phyloP scores from a whole-genome alignment of 2,888 invertebrate species.

The Choreutis nemorana region DNA sequence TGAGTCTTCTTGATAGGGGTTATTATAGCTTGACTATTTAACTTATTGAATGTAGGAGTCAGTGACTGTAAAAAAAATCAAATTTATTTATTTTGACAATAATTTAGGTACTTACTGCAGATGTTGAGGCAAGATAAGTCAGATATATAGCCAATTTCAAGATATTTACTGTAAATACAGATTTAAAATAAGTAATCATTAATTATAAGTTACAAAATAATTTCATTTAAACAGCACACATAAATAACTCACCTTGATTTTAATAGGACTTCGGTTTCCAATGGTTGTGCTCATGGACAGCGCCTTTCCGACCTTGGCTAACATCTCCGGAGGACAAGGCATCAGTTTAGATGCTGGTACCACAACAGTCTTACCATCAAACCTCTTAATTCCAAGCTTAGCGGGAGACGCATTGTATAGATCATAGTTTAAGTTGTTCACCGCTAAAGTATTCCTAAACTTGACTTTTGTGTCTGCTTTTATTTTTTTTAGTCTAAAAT shows the following conservation, averaged over 20 bases:
- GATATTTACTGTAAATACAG: too few species aligned
- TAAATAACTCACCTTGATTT: background rate
- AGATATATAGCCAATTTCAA: too few species aligned
- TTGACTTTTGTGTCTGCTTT: conserved; percentile 20
- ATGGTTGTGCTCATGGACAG: conserved; percentile 4
- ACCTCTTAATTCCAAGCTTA: conserved; percentile 6
- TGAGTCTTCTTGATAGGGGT: too few species aligned
- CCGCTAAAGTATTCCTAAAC: conserved; percentile 21
- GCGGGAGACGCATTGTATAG: conserved; percentile 13
- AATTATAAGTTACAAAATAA: background rate
- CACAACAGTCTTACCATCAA: conserved; percentile 24
- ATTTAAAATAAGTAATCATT: background rate
- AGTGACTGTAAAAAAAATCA: conserved; percentile 18
- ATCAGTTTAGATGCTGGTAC: conserved; percentile 49
- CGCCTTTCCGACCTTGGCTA: conserved; percentile 27
- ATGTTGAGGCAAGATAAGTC: too few species aligned
- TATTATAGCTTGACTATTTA: too few species aligned
- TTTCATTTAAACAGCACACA: background rate
- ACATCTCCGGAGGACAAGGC: conserved; percentile 40
- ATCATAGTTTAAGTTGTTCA: conserved; percentile 20
- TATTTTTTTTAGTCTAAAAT: conserved; percentile 26
- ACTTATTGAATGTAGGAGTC: too few species aligned
- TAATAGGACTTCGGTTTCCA: background rate
- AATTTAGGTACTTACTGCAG: too few species aligned
- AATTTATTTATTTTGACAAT: too few species aligned